A percentile compares a stretch with the other conserved stretches of the same genome.
phyloP scores from a whole-genome alignment of 2,797 vertebrate species.

The Ataeniobius toweri region DNA sequence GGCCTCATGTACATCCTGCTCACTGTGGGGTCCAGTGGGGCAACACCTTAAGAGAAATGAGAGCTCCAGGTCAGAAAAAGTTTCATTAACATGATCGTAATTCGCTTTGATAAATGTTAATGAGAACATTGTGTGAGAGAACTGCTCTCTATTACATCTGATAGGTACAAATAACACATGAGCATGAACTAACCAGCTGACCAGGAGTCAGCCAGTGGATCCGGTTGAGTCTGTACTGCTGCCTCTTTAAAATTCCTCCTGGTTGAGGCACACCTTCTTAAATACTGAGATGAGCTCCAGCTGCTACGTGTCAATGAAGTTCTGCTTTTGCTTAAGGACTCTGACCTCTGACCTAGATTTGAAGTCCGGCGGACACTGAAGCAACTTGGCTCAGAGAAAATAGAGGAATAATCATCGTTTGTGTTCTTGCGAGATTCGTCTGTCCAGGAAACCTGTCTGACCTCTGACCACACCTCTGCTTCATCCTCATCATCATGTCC shows the following conservation, averaged over 20 bases:
- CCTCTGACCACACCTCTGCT: slow-evolving; percentile 30
- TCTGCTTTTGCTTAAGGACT: slow-evolving; percentile 20
- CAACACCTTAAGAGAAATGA: slow-evolving; percentile 21
- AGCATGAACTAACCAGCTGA: slow-evolving; percentile 71
- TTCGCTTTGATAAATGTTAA: not conserved
- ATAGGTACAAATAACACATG: not conserved
- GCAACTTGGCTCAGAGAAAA: slow-evolving; percentile 34
- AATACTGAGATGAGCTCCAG: not conserved
- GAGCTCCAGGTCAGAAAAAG: slow-evolving; percentile 1
- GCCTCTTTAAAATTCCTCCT: slow-evolving; percentile 72
- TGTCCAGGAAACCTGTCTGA: slow-evolving; percentile 23
- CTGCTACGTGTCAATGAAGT: slow-evolving; percentile 25
- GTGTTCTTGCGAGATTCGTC: slow-evolving; percentile 37
- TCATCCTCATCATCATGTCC: slow-evolving; percentile 38
- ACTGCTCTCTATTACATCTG: too few relatives aligned
- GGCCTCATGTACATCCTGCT: slow-evolving; percentile 72
- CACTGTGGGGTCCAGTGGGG: slow-evolving; percentile 42
- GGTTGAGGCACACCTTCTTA: not conserved
- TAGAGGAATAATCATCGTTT: slow-evolving; percentile 21
- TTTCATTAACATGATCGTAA: not conserved
- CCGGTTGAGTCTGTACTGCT: slow-evolving; percentile 80
- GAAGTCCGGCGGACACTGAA: slow-evolving; percentile 19
- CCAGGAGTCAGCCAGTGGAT: slow-evolving; percentile 57
- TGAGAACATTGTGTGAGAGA: not conserved
- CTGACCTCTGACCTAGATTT: slow-evolving; percentile 1